Evolutionary conservation across 2,888 invertebrate genomes (phyloP).

Genomic region (Nymphalis polychloros): DNA sequence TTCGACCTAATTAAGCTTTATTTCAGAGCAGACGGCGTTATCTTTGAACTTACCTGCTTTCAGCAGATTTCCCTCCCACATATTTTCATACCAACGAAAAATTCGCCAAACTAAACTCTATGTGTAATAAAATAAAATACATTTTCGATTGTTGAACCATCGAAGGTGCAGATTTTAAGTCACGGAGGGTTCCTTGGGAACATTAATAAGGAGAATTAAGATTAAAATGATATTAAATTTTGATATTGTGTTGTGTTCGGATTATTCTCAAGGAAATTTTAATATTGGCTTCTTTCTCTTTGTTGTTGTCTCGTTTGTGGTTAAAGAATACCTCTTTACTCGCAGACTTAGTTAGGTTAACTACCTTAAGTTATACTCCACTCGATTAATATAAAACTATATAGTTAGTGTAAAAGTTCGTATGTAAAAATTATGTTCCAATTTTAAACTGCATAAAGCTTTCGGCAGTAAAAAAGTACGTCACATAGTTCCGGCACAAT

Average conservation of each 20-base stretch:
- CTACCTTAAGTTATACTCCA: background rate
- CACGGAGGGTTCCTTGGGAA: constrained; percentile 67
- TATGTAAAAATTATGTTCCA: too few relatives aligned
- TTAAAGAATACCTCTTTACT: constrained; percentile 5
- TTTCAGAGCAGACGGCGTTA: constrained; percentile 67
- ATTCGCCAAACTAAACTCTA: constrained; percentile 37
- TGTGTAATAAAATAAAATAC: constrained; percentile 28
- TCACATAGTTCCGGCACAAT: too few relatives aligned
- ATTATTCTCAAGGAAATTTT: constrained; percentile 72
- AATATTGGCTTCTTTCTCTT: constrained; percentile 42
- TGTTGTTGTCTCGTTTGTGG: constrained; percentile 22
- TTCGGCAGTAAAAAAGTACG: too few relatives aligned
- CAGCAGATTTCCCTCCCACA: constrained; percentile 52
- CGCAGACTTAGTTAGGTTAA: background rate
- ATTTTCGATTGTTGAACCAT: constrained; percentile 30
- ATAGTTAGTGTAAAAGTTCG: too few relatives aligned
- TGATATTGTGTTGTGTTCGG: constrained; percentile 80
- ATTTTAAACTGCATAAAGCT: too few relatives aligned
- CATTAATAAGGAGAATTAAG: constrained; percentile 81
- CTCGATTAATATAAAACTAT: background rate
- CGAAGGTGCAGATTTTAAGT: constrained; percentile 53
- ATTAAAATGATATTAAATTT: constrained; percentile 82
- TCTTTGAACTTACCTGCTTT: constrained; percentile 78
- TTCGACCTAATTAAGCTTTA: constrained; percentile 71
- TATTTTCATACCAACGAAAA: constrained; percentile 46